Percentiles rank a stretch among this genome's conserved stretches.
Conservation (phyloP, 2,888 invertebrate species). For the Yponomeuta sedellus region DNA sequence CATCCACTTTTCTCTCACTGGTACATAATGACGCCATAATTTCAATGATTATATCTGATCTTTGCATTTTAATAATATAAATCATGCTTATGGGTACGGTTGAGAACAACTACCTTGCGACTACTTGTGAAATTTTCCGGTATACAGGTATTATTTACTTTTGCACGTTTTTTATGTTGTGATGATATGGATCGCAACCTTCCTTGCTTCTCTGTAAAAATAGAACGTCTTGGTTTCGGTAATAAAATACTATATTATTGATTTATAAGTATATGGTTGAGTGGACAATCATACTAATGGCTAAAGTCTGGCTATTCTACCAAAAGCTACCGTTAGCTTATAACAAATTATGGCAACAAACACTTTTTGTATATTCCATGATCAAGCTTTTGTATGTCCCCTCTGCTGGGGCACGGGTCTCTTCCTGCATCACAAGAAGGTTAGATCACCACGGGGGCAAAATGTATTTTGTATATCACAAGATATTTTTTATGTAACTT, state of each 20-base stretch:
- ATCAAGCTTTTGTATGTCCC: too few species aligned
- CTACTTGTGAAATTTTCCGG: not conserved
- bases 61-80: not conserved
- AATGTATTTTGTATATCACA: too few species aligned
- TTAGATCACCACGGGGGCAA: too few species aligned
- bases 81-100: not conserved
- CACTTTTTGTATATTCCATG: too few species aligned
- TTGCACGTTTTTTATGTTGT: not conserved
- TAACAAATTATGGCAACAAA: too few species aligned
- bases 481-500: too few species aligned
- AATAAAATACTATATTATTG: not conserved
- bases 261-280: not conserved
- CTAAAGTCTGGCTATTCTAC: too few species aligned
- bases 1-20: not conserved
- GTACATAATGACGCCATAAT: constrained; percentile 3
- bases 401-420: too few species aligned
- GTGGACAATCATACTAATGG: not conserved
- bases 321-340: too few species aligned
- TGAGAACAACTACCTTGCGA: not conserved
- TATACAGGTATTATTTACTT: not conserved
- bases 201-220: not conserved
- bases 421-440: too few species aligned
- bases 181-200: not conserved
- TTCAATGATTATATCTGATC: not conserved
- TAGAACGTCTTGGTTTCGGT: not conserved